These are phyloP conservation scores for Helostoma temminkii DNA, from an alignment of 2,797 vertebrate species.

Conservation along the genomic window DNA sequence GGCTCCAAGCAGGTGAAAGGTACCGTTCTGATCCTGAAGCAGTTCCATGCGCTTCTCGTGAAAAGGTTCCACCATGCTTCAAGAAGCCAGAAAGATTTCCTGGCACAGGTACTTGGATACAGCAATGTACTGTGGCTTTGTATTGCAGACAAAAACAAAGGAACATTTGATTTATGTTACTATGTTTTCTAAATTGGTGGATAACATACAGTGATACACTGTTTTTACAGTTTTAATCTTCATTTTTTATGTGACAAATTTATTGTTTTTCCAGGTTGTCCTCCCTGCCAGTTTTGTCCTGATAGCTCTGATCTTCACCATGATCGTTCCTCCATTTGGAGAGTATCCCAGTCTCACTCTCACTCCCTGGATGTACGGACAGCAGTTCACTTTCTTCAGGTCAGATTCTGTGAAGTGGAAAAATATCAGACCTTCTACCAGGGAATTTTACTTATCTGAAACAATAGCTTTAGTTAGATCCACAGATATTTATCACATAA, in stretches of 20 bases:
- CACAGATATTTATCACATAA: neutral
- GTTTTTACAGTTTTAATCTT: neutral
- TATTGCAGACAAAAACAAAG: neutral
- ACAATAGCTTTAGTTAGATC: neutral
- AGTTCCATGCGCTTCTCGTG: constrained; percentile 90
- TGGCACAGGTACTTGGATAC: constrained; percentile 90
- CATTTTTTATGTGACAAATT: neutral
- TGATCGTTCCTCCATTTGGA: constrained; percentile 93
- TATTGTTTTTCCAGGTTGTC: constrained; percentile 84
- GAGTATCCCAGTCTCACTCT: constrained; percentile 93
- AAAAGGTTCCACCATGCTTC: constrained; percentile 90
- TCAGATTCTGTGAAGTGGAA: constrained; percentile 67
- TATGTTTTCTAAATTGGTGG: neutral
- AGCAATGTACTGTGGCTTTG: neutral
- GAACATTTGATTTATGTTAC: neutral
- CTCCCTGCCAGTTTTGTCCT: constrained; percentile 94
- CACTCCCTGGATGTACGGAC: constrained; percentile 95
- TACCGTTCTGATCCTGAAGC: constrained; percentile 79
- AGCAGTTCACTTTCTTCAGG: constrained; percentile 96
- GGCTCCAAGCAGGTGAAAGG: constrained; percentile 87
- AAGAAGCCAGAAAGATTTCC: constrained; percentile 92
- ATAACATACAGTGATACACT: neutral
- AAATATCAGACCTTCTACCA: no score
- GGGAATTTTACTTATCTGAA: no score
- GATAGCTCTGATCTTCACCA: constrained; percentile 91